Percentiles rank a stretch among this genome's conserved stretches.
Conservation (phyloP, 2,113 vertebrate species). For the Psephotus haematonotus region DNA sequence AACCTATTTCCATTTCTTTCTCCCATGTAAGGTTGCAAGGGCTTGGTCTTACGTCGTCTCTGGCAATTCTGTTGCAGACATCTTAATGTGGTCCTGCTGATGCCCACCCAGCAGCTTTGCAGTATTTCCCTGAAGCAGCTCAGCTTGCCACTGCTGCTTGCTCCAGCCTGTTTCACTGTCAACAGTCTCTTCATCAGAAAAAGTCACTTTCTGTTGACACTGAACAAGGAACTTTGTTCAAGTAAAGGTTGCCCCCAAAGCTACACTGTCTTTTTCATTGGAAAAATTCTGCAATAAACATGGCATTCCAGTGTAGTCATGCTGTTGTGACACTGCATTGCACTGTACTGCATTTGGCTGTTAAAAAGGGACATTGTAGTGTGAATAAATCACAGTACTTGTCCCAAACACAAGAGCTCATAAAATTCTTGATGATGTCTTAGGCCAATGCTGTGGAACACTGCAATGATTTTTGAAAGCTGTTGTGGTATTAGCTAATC, state of each 20-base stretch:
- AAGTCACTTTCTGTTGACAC: neutral
- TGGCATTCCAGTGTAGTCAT: neutral
- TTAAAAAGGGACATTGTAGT: neutral
- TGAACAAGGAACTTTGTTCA: neutral
- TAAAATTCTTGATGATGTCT: neutral
- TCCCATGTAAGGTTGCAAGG: neutral
- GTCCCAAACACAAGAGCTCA: neutral
- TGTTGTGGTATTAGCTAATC: conserved; percentile 18
- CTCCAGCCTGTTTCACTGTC: neutral
- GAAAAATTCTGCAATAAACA: neutral
- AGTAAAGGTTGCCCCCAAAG: neutral
- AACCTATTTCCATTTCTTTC: neutral
- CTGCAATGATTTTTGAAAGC: conserved; percentile 20
- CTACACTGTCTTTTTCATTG: neutral
- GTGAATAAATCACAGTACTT: neutral
- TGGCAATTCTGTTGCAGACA: neutral
- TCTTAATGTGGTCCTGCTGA: neutral
- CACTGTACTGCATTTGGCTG: neutral
- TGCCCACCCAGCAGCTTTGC: neutral
- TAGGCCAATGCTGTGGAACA: conserved; percentile 14
- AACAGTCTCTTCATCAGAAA: neutral
- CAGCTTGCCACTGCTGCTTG: neutral
- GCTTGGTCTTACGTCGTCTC: neutral
- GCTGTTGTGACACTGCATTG: neutral
- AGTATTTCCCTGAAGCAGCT: neutral